Percentiles rank a stretch among this genome's conserved stretches.
These are phyloP conservation scores for Acrocephalus kingi DNA, from an alignment of 2,113 vertebrate species.

Conservation along the genomic window DNA sequence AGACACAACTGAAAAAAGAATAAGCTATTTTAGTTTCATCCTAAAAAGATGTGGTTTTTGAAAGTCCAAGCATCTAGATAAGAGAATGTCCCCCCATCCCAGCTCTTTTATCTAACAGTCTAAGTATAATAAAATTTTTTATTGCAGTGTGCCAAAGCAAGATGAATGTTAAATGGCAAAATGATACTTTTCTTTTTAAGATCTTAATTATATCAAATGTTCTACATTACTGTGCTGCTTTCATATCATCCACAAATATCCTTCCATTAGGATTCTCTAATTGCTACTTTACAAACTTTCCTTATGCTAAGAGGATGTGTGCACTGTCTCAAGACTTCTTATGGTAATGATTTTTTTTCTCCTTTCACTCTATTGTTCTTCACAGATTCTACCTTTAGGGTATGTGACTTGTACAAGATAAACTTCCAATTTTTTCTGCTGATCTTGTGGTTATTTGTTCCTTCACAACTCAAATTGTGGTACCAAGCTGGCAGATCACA, in stretches of 20 bases:
- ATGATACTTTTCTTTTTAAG: not conserved
- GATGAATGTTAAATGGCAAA: not conserved
- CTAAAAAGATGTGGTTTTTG: not conserved
- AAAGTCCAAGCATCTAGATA: not conserved
- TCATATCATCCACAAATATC: not conserved
- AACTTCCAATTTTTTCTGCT: not conserved
- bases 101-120: not conserved
- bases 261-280: not conserved
- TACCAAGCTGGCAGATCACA: not conserved
- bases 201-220: not conserved
- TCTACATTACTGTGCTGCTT: not conserved
- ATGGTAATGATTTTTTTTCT: not conserved
- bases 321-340: not conserved
- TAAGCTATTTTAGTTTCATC: not conserved
- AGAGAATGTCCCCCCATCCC: not conserved
- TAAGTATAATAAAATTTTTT: not conserved
- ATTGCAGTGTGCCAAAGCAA: not conserved
- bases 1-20: not conserved
- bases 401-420: not conserved
- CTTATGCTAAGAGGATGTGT: not conserved
- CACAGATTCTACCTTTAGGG: not conserved
- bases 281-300: not conserved
- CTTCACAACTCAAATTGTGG: not conserved
- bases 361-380: not conserved
- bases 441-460: not conserved